These are phyloP conservation scores for Rapana venosa DNA, from an alignment of 2,888 invertebrate species.

Conservation along the genomic window DNA sequence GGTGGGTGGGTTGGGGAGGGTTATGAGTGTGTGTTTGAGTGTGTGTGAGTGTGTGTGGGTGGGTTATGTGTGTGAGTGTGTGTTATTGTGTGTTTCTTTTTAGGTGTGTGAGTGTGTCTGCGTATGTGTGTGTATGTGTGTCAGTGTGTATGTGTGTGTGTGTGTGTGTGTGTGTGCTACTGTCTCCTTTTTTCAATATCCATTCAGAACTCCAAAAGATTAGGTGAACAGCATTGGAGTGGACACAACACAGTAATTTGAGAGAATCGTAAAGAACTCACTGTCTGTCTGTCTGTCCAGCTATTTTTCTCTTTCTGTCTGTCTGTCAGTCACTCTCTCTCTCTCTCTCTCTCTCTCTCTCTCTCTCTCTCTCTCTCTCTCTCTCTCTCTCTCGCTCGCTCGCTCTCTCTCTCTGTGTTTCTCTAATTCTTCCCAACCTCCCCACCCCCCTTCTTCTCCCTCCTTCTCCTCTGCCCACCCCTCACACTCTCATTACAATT, in stretches of 20 bases:
- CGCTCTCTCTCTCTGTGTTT: not conserved
- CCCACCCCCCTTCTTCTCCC: not conserved
- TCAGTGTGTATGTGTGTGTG: not conserved
- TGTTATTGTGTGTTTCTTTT: not conserved
- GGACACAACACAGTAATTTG: no score
- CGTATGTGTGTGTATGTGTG: not conserved
- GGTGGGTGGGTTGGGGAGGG: not conserved
- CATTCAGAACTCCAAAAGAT: no score
- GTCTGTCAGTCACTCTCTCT: not conserved
- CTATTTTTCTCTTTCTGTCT: not conserved
- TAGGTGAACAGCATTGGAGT: no score
- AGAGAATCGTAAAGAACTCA: no score
- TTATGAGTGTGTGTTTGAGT: constrained; percentile 16
- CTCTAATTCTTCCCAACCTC: not conserved
- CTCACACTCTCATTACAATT: not conserved
- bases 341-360: not conserved
- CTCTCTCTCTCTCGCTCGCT: not conserved
- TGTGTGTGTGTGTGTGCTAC: no score
- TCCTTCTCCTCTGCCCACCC: not conserved
- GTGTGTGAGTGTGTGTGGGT: not conserved
- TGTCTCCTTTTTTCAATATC: no score
- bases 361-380: not conserved
- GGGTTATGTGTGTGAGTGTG: not conserved
- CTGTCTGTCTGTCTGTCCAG: not conserved
- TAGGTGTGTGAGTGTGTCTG: constrained; percentile 5